Conservation (phyloP, 2,888 invertebrate genomes). For the Heliothis peltigera region DNA sequence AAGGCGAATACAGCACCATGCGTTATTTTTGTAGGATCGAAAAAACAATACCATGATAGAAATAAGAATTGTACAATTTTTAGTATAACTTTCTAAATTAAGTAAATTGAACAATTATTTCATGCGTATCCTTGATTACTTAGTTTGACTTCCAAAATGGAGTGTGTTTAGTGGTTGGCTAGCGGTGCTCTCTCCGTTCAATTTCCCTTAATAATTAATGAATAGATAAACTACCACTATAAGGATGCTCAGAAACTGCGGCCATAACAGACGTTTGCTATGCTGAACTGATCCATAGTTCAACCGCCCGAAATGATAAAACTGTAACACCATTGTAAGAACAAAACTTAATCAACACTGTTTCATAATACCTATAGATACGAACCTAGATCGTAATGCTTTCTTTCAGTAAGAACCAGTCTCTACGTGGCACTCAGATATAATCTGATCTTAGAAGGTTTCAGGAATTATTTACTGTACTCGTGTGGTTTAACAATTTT, state of each 20-base stretch:
- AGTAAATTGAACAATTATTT: too few species aligned
- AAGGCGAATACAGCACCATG: background rate
- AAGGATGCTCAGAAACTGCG: too few species aligned
- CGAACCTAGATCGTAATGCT: background rate
- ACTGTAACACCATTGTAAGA: background rate
- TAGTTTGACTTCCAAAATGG: too few species aligned
- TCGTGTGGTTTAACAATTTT: constrained; percentile 60
- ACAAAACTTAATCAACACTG: background rate
- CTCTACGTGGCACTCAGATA: constrained; percentile 19
- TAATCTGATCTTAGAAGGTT: constrained; percentile 24
- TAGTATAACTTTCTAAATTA: too few species aligned
- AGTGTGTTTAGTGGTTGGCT: too few species aligned
- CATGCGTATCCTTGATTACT: too few species aligned
- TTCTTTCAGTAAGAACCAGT: constrained; percentile 19
- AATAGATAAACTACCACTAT: too few species aligned
- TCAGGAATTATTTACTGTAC: constrained; percentile 48
- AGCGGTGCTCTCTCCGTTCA: too few species aligned
- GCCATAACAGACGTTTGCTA: background rate
- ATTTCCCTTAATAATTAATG: too few species aligned
- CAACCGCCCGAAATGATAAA: background rate
- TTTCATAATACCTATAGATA: background rate
- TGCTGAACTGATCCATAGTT: background rate
- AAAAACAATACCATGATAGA: background rate
- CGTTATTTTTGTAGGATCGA: background rate
- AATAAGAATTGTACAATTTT: too few species aligned